phyloP scores from a whole-genome alignment of 2,888 invertebrate species.

The Volucella inanis region DNA sequence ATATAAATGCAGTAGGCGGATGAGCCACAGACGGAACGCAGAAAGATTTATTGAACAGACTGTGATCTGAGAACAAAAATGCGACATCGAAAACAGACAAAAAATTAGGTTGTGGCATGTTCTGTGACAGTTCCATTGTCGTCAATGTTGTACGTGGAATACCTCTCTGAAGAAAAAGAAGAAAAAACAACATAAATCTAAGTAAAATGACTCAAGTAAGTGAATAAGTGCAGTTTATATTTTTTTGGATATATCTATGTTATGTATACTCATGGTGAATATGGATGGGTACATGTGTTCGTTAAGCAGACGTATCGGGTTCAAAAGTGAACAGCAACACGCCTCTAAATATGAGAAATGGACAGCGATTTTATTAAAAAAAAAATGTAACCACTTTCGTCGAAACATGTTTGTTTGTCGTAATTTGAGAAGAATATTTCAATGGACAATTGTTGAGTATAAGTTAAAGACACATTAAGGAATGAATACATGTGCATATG shows the following conservation, averaged over 20 bases:
- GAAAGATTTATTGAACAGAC: slow-evolving; percentile 70
- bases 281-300: slow-evolving; percentile 37
- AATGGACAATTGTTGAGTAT: no score
- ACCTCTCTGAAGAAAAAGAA: slow-evolving; percentile 20
- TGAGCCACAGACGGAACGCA: slow-evolving; percentile 41
- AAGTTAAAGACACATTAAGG: no score
- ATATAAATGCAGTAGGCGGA: slow-evolving; percentile 70
- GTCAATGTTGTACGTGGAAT: slow-evolving; percentile 73
- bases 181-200: slow-evolving; percentile 67
- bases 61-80: slow-evolving; percentile 71
- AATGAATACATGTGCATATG: no score
- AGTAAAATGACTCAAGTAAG: slow-evolving; percentile 71
- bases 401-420: slow-evolving; percentile 51
- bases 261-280: slow-evolving; percentile 56
- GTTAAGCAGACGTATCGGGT: slow-evolving; percentile 48
- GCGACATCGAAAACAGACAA: slow-evolving; percentile 69
- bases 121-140: slow-evolving; percentile 70
- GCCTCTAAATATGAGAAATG: slow-evolving; percentile 53
- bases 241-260: slow-evolving; percentile 34
- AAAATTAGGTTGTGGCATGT: slow-evolving; percentile 74
- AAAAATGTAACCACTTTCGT: slow-evolving; percentile 21
- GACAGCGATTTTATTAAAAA: slow-evolving; percentile 25
- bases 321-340: slow-evolving; percentile 60
- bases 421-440: slow-evolving; percentile 37
- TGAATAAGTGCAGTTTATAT: slow-evolving; percentile 70